A percentile compares a stretch with the other conserved stretches of the same genome.
phyloP scores from a whole-genome alignment of 2,797 vertebrate genomes.

The Danio kyathit region DNA sequence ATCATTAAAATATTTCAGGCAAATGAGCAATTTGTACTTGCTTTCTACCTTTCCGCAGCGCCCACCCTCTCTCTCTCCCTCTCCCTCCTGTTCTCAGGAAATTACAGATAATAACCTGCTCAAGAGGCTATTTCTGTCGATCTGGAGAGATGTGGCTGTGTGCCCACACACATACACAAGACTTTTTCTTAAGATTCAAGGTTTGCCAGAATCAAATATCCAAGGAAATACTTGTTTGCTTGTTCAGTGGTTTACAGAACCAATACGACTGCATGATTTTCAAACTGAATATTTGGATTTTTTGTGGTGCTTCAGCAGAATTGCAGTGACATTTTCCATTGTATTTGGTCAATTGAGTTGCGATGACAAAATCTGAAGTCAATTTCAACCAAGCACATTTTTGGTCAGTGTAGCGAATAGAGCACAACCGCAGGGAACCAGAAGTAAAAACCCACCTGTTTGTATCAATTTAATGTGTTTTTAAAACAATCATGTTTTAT shows the following conservation, averaged over 20 bases:
- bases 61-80: neutral
- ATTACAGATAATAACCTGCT: conserved; percentile 43
- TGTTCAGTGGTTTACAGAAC: neutral
- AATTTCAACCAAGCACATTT: too few relatives aligned
- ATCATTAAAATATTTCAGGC: neutral
- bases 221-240: neutral
- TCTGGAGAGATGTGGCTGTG: conserved; percentile 20
- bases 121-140: conserved; percentile 49
- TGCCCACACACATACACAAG: conserved; percentile 33
- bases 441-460: too few relatives aligned
- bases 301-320: neutral
- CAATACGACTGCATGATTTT: neutral
- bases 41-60: neutral
- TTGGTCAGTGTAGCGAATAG: too few relatives aligned
- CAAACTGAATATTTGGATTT: neutral
- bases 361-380: too few relatives aligned
- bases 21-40: neutral
- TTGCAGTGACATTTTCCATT: too few relatives aligned
- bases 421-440: too few relatives aligned
- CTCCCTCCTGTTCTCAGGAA: conserved; percentile 30
- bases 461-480: too few relatives aligned
- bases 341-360: too few relatives aligned
- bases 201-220: neutral
- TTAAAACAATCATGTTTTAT: too few relatives aligned
- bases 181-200: conserved; percentile 11